These are phyloP conservation scores for Planococcus citri DNA, from an alignment of 1,140 invertebrate genomes.

Conservation along the genomic window DNA sequence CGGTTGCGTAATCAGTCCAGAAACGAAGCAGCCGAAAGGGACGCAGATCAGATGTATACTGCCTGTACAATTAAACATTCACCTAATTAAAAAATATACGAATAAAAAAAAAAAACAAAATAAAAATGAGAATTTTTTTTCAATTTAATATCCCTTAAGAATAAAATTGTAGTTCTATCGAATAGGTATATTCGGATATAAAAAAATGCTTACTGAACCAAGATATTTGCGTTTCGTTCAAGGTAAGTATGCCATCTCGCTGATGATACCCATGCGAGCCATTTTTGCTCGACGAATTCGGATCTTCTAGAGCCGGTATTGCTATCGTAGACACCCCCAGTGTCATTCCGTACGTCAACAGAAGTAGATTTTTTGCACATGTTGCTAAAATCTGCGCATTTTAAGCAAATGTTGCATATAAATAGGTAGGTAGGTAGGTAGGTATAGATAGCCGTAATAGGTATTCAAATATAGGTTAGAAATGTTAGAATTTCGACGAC, in stretches of 20 bases:
- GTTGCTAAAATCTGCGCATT: slow-evolving; percentile 29
- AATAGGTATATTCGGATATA: not conserved
- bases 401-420: too few species aligned
- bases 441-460: not conserved
- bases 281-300: slow-evolving; percentile 27
- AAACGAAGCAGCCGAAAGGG: slow-evolving; percentile 57
- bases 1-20: slow-evolving; percentile 51
- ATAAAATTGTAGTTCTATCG: too few species aligned
- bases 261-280: slow-evolving; percentile 31
- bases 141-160: too few species aligned
- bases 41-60: slow-evolving; percentile 64
- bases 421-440: slow-evolving; percentile 5
- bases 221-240: slow-evolving; percentile 51
- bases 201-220: slow-evolving; percentile 53
- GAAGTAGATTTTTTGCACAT: slow-evolving; percentile 29
- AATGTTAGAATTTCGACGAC: not conserved
- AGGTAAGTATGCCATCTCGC: slow-evolving; percentile 35
- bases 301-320: slow-evolving; percentile 39
- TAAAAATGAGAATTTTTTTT: not conserved
- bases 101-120: not conserved
- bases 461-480: not conserved
- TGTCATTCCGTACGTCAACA: slow-evolving; percentile 53
- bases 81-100: slow-evolving; percentile 11
- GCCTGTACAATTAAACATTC: slow-evolving; percentile 40
- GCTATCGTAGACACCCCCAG: slow-evolving; percentile 62